Percentiles rank a stretch among this genome's conserved stretches.
Conservation (phyloP, 2,113 vertebrate species). For the Polypterus senegalus region DNA sequence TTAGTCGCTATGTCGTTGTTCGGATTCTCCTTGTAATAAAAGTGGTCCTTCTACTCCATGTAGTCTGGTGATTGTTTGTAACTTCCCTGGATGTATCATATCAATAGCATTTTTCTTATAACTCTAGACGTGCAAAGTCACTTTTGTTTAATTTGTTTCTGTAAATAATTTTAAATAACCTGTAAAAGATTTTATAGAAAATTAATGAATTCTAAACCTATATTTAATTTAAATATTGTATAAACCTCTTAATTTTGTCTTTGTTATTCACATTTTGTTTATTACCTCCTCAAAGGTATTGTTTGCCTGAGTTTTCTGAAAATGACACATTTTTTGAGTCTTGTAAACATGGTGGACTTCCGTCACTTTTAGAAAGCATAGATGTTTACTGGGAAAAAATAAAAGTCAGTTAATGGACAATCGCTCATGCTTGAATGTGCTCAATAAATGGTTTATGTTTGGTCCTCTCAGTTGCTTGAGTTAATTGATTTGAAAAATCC, state of each 20-base stretch:
- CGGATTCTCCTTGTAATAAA: slow-evolving; percentile 34
- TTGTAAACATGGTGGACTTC: too few species aligned
- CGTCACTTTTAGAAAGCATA: background rate
- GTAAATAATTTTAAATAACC: slow-evolving; percentile 58
- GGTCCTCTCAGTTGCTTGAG: background rate
- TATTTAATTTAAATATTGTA: slow-evolving; percentile 42
- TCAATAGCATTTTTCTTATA: slow-evolving; percentile 41
- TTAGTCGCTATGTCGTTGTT: slow-evolving; percentile 52
- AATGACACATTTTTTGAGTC: too few species aligned
- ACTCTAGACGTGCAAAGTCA: slow-evolving; percentile 65
- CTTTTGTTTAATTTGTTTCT: slow-evolving; percentile 42
- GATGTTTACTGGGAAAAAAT: background rate
- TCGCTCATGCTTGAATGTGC: background rate
- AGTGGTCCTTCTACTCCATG: slow-evolving; percentile 33
- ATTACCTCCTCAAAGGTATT: slow-evolving; percentile 12
- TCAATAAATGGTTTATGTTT: background rate
- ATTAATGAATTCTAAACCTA: slow-evolving; percentile 54
- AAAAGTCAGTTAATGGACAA: background rate
- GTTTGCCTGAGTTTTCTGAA: too few species aligned
- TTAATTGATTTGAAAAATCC: too few species aligned
- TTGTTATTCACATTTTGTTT: slow-evolving; percentile 53
- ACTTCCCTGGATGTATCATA: slow-evolving; percentile 39
- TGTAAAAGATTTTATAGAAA: slow-evolving; percentile 53
- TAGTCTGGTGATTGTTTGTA: slow-evolving; percentile 48
- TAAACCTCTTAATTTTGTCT: slow-evolving; percentile 52